Percentiles rank a stretch among this genome's conserved stretches.
Conservation (phyloP, 2,797 vertebrate genomes). For the Selene dorsalis region DNA sequence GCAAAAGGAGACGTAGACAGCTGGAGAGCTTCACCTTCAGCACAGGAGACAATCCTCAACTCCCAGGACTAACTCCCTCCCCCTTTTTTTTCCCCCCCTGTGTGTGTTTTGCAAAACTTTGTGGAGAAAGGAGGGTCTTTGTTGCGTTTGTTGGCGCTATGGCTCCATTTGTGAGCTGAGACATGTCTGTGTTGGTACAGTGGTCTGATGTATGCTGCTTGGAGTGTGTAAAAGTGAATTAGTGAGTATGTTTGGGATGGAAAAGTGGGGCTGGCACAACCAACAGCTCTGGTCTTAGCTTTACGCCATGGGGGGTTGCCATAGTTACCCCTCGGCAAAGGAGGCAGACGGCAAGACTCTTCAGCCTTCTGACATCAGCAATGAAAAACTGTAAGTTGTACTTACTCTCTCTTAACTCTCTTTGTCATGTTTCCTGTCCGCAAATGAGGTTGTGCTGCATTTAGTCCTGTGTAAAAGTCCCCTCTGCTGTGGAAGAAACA, state of each 20-base stretch:
- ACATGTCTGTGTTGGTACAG: conserved; percentile 49
- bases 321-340: conserved; percentile 81
- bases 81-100: background rate
- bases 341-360: conserved; percentile 69
- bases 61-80: conserved; percentile 19
- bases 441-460: background rate
- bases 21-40: conserved; percentile 46
- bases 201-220: conserved; percentile 37
- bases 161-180: conserved; percentile 49
- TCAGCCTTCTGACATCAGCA: conserved; percentile 71
- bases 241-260: conserved; percentile 76
- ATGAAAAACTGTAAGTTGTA: conserved; percentile 79
- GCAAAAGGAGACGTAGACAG: conserved; percentile 46
- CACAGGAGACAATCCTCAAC: conserved; percentile 28
- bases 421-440: background rate
- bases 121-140: background rate
- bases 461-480: background rate
- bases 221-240: conserved; percentile 52
- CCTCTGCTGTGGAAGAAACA: conserved; percentile 21
- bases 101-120: conserved; percentile 42
- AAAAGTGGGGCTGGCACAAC: conserved; percentile 72
- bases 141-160: conserved; percentile 50
- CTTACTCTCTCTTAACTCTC: conserved; percentile 6
- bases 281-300: conserved; percentile 75
- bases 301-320: conserved; percentile 84